Evolutionary conservation across 2,888 invertebrate genomes (phyloP).

Genomic region (Conops quadrifasciatus): DNA sequence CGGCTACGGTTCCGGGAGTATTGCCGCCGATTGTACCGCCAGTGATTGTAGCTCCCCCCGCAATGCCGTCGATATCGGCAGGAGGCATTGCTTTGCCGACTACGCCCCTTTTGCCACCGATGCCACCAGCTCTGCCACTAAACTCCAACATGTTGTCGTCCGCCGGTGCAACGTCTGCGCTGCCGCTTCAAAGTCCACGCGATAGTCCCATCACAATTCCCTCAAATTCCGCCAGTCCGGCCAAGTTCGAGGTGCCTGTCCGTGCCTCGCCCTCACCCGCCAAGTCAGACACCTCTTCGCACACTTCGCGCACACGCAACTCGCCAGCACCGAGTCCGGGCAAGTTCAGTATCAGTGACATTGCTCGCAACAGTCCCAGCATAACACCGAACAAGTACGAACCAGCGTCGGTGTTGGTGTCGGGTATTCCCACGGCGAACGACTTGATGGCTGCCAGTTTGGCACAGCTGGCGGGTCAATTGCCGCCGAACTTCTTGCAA

Average conservation of each 20-base stretch:
- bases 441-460: slow-evolving; percentile 64
- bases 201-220: slow-evolving; percentile 65
- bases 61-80: neutral
- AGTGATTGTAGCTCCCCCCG: slow-evolving; percentile 38
- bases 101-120: slow-evolving; percentile 40
- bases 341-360: slow-evolving; percentile 63
- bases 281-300: slow-evolving; percentile 69
- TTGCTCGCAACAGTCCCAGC: slow-evolving; percentile 63
- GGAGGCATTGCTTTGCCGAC: slow-evolving; percentile 27
- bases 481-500: slow-evolving; percentile 62
- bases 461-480: slow-evolving; percentile 62
- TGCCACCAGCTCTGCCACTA: slow-evolving; percentile 43
- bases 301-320: slow-evolving; percentile 67
- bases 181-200: slow-evolving; percentile 57
- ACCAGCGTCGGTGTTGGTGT: slow-evolving; percentile 43
- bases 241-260: slow-evolving; percentile 69
- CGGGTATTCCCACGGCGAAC: slow-evolving; percentile 54
- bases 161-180: slow-evolving; percentile 39
- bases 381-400: slow-evolving; percentile 63
- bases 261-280: slow-evolving; percentile 70
- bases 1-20: slow-evolving; percentile 37
- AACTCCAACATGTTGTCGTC: slow-evolving; percentile 34
- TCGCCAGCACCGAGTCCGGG: slow-evolving; percentile 67
- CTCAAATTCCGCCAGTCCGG: slow-evolving; percentile 64
- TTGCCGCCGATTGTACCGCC: slow-evolving; percentile 41